These are phyloP conservation scores for Phacellophora camtschatica DNA, from an alignment of 30 jellyfish, hydroid and myxozoan genomes.

Conservation along the genomic window DNA sequence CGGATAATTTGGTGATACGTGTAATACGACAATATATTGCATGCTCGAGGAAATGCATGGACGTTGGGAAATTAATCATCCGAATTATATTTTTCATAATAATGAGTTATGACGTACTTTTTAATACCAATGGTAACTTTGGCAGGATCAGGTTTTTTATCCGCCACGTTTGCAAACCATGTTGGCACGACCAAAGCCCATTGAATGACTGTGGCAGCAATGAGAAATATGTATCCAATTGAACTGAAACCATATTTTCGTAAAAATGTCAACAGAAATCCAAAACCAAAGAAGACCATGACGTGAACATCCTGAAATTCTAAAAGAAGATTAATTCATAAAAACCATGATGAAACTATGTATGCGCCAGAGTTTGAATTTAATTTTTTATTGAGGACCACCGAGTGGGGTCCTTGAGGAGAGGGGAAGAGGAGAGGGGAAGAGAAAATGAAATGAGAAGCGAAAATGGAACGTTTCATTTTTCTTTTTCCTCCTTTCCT, in stretches of 20 bases:
- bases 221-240: conserved; percentile 77
- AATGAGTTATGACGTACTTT: too few relatives aligned
- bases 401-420: too few relatives aligned
- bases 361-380: not conserved
- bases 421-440: too few relatives aligned
- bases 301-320: conserved; percentile 98
- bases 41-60: too few relatives aligned
- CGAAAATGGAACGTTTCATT: not conserved
- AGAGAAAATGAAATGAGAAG: too few relatives aligned
- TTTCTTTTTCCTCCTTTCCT: too few relatives aligned
- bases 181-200: conserved; percentile 91
- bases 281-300: conserved; percentile 96
- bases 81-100: too few relatives aligned
- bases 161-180: conserved; percentile 81
- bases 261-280: conserved; percentile 86
- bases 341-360: not conserved
- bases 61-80: too few relatives aligned
- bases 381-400: not conserved
- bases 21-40: too few relatives aligned
- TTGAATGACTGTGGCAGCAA: conserved; percentile 84
- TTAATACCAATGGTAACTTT: conserved; percentile 66
- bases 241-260: conserved; percentile 86
- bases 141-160: conserved; percentile 20
- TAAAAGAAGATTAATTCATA: not conserved
- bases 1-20: too few relatives aligned